Conservation (phyloP, 2,888 invertebrate species). For the Microlaimidae sp. region DNA sequence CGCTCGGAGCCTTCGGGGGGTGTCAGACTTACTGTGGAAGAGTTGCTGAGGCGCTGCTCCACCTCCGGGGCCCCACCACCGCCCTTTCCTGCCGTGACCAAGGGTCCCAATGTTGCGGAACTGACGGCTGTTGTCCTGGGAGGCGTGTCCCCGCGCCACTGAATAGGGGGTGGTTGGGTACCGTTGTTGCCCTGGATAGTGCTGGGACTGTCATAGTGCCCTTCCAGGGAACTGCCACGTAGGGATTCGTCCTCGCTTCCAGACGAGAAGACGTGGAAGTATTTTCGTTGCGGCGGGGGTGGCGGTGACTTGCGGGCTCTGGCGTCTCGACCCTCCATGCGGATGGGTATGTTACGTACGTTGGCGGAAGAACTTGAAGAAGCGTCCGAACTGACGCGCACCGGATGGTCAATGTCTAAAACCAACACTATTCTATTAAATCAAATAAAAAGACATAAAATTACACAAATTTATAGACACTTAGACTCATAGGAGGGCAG, state of each 20-base stretch:
- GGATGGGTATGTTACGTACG: constrained; percentile 4
- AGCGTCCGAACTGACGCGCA: too few relatives aligned
- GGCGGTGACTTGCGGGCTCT: constrained; percentile 1
- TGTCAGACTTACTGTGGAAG: not conserved
- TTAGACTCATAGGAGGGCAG: too few relatives aligned
- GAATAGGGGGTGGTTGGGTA: too few relatives aligned
- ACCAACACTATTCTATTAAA: too few relatives aligned
- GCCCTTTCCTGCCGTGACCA: not conserved
- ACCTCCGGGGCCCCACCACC: not conserved
- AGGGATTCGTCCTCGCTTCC: not conserved
- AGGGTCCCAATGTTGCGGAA: not conserved
- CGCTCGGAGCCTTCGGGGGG: not conserved
- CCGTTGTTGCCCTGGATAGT: too few relatives aligned
- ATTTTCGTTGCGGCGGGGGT: constrained; percentile 8
- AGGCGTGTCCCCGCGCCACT: too few relatives aligned
- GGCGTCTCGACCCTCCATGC: constrained; percentile 2
- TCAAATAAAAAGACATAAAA: too few relatives aligned
- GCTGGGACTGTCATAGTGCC: not conserved
- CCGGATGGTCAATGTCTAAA: too few relatives aligned
- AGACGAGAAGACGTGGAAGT: constrained; percentile 1
- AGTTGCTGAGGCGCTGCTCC: not conserved
- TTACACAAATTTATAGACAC: too few relatives aligned
- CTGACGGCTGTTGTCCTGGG: too few relatives aligned
- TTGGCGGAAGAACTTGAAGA: too few relatives aligned
- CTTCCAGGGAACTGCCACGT: not conserved